Evolutionary conservation across 2,888 invertebrate species (phyloP).

Genomic region (Furcula furcula): DNA sequence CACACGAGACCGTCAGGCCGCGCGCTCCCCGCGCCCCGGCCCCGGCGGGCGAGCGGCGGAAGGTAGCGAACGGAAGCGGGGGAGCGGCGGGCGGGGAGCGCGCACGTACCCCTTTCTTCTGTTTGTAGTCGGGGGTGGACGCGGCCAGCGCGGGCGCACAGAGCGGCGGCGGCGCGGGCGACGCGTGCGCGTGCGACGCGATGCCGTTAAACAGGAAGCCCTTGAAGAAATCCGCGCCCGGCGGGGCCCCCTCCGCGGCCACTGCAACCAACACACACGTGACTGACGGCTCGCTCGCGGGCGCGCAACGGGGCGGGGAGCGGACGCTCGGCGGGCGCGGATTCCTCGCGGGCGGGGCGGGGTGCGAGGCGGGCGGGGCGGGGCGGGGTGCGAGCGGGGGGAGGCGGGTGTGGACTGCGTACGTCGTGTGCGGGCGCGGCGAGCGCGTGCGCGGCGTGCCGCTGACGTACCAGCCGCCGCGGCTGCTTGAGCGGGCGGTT

Average conservation of each 20-base stretch:
- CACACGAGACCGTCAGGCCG: conserved; percentile 8
- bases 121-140: conserved; percentile 72
- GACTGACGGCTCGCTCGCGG: conserved; percentile 33
- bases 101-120: conserved; percentile 79
- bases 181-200: conserved; percentile 53
- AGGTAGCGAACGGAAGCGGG: conserved; percentile 41
- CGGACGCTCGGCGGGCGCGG: conserved; percentile 69
- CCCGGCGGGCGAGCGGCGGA: conserved; percentile 2
- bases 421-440: conserved; percentile 62
- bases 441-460: conserved; percentile 67
- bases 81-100: conserved; percentile 16
- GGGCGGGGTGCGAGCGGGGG: conserved; percentile 34
- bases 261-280: conserved; percentile 84
- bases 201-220: conserved; percentile 89
- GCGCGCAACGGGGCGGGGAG: conserved; percentile 30
- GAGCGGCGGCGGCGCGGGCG: conserved; percentile 49
- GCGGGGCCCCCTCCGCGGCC: conserved; percentile 91
- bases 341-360: conserved; percentile 40
- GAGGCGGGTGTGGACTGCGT: conserved; percentile 52
- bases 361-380: conserved; percentile 25
- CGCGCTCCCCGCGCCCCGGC: not conserved
- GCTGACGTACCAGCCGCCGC: conserved; percentile 95
- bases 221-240: conserved; percentile 94
- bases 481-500: conserved; percentile 98
- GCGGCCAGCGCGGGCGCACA: conserved; percentile 47